Evolutionary conservation across 64 coral and sea anemone species (phyloP).

Genomic region (Platygyra sinensis): DNA sequence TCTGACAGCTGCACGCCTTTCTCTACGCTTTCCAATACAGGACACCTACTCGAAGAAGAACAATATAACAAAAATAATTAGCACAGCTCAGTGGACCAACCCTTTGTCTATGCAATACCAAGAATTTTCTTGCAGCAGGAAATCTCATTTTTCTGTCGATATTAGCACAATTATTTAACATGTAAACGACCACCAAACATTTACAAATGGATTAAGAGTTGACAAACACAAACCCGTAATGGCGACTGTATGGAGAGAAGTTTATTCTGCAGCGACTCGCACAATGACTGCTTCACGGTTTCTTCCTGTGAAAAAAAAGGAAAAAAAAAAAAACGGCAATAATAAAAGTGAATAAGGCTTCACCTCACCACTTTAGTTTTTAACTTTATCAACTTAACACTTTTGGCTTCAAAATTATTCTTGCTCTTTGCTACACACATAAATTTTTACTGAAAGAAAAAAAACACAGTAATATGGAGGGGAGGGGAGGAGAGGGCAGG

Average conservation of each 20-base stretch:
- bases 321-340: neutral
- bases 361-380: too few species aligned
- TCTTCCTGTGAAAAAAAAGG: conserved; percentile 63
- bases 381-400: too few species aligned
- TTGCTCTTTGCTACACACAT: too few species aligned
- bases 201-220: neutral
- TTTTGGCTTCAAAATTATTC: too few species aligned
- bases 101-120: too few species aligned
- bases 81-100: neutral
- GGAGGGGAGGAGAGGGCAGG: too few species aligned
- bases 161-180: too few species aligned
- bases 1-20: neutral
- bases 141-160: too few species aligned
- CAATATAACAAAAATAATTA: neutral
- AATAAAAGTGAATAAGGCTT: neutral
- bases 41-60: neutral
- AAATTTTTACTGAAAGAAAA: neutral
- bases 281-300: conserved; percentile 66
- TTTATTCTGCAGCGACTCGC: conserved; percentile 82
- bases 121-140: too few species aligned
- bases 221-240: conserved; percentile 57
- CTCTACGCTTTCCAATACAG: conserved; percentile 11
- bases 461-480: neutral
- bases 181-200: neutral
- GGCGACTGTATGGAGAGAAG: conserved; percentile 68